These are phyloP conservation scores for Takifugu flavidus DNA, from an alignment of 2,113 vertebrate genomes.

Conservation along the genomic window DNA sequence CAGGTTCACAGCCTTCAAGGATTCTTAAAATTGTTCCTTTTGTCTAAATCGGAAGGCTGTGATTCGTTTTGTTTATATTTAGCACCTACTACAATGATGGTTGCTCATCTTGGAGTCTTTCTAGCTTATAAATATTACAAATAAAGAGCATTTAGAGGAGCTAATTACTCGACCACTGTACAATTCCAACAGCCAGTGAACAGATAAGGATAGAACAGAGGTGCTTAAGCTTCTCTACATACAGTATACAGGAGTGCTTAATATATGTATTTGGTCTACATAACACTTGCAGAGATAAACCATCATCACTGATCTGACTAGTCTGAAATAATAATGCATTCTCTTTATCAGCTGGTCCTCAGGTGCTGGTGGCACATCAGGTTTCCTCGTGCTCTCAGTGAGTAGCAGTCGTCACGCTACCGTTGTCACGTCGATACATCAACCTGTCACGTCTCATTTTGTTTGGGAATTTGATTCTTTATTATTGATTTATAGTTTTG, in stretches of 20 bases:
- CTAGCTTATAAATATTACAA: neutral
- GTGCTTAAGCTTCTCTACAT: too few species aligned
- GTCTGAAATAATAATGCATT: constrained; percentile 20
- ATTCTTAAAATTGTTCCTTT: neutral
- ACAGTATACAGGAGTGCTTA: too few species aligned
- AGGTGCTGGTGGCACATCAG: constrained; percentile 28
- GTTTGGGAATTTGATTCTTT: constrained; percentile 67
- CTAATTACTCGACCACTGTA: neutral
- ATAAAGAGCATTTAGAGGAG: neutral
- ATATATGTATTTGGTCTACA: neutral
- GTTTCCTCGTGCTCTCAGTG: constrained; percentile 41
- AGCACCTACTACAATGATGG: neutral
- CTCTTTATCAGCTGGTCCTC: constrained; percentile 41
- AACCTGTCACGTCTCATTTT: constrained; percentile 42
- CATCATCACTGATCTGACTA: constrained; percentile 32
- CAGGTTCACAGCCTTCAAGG: too few species aligned
- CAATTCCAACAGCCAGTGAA: too few species aligned
- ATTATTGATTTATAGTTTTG: constrained; percentile 65
- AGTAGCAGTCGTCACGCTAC: constrained; percentile 15
- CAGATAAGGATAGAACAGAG: too few species aligned
- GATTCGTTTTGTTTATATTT: neutral
- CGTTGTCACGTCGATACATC: constrained; percentile 41
- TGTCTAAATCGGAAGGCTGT: neutral
- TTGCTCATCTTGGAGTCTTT: neutral
- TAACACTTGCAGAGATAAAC: neutral